These are phyloP conservation scores for Polyergus mexicanus DNA, from an alignment of 1,140 invertebrate species.

Conservation along the genomic window DNA sequence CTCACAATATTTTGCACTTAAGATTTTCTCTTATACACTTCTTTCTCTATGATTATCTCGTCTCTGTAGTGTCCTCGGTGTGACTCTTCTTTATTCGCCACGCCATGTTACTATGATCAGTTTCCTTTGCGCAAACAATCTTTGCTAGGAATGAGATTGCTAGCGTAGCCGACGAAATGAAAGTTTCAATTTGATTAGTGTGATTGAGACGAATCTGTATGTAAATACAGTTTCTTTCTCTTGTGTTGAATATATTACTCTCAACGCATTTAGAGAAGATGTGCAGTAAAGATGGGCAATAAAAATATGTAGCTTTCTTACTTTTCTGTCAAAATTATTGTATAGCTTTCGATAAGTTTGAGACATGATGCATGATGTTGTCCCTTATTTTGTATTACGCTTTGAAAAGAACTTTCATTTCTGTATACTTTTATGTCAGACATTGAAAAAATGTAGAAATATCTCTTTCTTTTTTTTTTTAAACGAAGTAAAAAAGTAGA, in stretches of 20 bases:
- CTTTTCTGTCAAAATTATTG: conserved; percentile 26
- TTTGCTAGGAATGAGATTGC: background rate
- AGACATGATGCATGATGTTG: conserved; percentile 49
- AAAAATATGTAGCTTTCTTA: conserved; percentile 22
- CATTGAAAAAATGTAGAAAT: conserved; percentile 17
- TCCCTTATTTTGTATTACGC: conserved; percentile 43
- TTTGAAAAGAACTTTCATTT: conserved; percentile 62
- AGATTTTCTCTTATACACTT: background rate
- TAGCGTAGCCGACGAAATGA: conserved; percentile 48
- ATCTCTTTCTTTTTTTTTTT: background rate
- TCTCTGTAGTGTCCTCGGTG: conserved; percentile 40
- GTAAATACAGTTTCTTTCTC: background rate
- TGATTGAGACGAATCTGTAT: conserved; percentile 14
- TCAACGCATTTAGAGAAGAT: conserved; percentile 14
- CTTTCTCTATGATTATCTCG: background rate
- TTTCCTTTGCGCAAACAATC: conserved; percentile 39
- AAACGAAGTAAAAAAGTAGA: background rate
- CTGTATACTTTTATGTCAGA: conserved; percentile 27
- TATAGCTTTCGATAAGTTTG: conserved; percentile 40
- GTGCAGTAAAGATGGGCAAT: background rate
- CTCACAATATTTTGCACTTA: conserved; percentile 16
- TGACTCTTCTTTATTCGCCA: conserved; percentile 47
- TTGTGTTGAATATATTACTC: conserved; percentile 17
- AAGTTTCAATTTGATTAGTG: conserved; percentile 46
- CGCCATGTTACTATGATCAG: conserved; percentile 2